phyloP scores from a whole-genome alignment of 2,888 invertebrate genomes.

The Thysanoteuthis rhombus region DNA sequence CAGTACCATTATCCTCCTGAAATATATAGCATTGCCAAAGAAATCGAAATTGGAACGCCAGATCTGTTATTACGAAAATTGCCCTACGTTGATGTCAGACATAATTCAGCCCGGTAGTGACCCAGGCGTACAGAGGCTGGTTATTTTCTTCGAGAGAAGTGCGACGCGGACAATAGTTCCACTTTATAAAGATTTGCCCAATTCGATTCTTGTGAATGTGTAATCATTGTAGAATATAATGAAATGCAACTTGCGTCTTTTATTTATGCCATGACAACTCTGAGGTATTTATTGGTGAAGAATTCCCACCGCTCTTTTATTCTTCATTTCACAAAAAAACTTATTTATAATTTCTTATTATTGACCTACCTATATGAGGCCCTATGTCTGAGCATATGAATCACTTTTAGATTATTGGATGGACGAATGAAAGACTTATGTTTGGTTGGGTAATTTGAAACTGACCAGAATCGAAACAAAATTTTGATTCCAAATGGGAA shows the following conservation, averaged over 20 bases:
- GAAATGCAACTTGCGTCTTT: background rate
- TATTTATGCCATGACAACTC: background rate
- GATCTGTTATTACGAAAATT: conserved; percentile 12
- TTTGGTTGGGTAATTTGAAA: too few relatives aligned
- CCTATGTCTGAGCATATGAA: background rate
- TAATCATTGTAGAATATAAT: background rate
- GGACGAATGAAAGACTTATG: background rate
- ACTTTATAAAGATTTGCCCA: background rate
- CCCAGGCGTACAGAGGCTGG: background rate
- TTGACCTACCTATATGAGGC: background rate
- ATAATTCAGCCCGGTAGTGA: background rate
- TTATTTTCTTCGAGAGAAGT: background rate
- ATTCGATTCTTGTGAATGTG: background rate
- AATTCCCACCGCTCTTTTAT: background rate
- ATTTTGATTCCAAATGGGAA: too few relatives aligned
- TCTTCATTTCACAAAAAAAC: background rate
- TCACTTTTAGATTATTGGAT: background rate
- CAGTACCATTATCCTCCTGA: background rate
- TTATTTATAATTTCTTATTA: background rate
- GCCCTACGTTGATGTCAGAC: background rate
- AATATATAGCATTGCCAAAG: background rate
- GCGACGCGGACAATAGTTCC: background rate
- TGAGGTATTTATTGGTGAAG: background rate
- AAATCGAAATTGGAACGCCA: background rate
- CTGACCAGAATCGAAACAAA: too few relatives aligned